Percentiles rank a stretch among this genome's conserved stretches.
phyloP scores from a whole-genome alignment of 2,888 invertebrate genomes.

The Idaea aversata region DNA sequence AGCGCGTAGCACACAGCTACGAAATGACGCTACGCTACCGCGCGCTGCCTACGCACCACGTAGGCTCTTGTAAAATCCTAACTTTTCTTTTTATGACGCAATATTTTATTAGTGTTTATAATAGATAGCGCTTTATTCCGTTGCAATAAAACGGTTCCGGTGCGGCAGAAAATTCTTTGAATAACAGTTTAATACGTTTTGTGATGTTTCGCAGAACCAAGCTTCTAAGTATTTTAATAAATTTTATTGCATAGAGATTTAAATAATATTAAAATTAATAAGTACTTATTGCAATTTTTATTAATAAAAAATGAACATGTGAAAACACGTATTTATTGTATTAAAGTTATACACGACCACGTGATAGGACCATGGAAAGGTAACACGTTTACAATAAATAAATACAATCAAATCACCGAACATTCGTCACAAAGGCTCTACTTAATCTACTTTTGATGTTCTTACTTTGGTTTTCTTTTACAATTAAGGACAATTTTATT shows the following conservation, averaged over 20 bases:
- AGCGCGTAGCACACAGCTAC: conserved; percentile 48
- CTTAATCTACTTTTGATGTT: not conserved
- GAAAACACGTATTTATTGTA: conserved; percentile 29
- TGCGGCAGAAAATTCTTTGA: not conserved
- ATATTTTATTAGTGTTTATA: conserved; percentile 21
- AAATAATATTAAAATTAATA: too few species aligned
- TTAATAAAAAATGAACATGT: not conserved
- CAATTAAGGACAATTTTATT: not conserved
- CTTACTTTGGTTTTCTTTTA: not conserved
- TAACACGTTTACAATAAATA: conserved; percentile 14
- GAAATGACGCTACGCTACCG: conserved; percentile 33
- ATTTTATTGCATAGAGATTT: not conserved
- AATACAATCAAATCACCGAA: not conserved
- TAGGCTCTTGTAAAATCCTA: conserved; percentile 24
- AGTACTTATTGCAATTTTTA: not conserved
- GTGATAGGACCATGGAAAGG: conserved; percentile 33
- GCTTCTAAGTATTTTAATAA: not conserved
- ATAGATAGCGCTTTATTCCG: conserved; percentile 8
- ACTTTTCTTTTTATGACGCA: conserved; percentile 24
- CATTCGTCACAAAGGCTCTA: conserved; percentile 6
- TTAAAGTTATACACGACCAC: conserved; percentile 40
- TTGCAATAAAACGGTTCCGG: not conserved
- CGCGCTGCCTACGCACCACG: conserved; percentile 28
- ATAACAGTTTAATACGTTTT: not conserved
- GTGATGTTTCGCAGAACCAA: not conserved